Percentiles rank a stretch among this genome's conserved stretches.
These are phyloP conservation scores for Triplophysa rosa DNA, from an alignment of 2,113 vertebrate species.

Conservation along the genomic window DNA sequence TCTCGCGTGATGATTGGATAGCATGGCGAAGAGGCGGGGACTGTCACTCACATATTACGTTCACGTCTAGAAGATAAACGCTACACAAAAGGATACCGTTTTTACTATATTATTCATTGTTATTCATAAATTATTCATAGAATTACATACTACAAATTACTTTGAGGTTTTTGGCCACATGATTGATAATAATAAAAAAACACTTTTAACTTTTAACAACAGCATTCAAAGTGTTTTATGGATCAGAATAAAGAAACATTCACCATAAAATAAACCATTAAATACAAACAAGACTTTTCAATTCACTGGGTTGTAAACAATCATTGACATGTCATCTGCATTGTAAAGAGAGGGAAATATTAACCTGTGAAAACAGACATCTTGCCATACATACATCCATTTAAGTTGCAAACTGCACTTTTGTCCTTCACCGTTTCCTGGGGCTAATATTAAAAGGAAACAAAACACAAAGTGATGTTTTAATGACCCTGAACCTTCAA, in stretches of 20 bases:
- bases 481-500: constrained; percentile 28
- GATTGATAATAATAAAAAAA: too few species aligned
- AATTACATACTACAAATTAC: too few species aligned
- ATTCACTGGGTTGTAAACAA: neutral
- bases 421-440: neutral
- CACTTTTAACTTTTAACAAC: too few species aligned
- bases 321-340: neutral
- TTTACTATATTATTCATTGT: too few species aligned
- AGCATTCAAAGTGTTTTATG: too few species aligned
- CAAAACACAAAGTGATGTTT: constrained; percentile 17
- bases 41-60: neutral
- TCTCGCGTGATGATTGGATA: constrained; percentile 48
- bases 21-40: constrained; percentile 27
- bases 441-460: neutral
- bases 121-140: too few species aligned
- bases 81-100: neutral
- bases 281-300: neutral
- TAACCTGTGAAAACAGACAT: neutral
- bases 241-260: too few species aligned
- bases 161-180: too few species aligned
- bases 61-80: neutral
- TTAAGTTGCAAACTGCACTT: neutral
- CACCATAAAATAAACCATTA: too few species aligned
- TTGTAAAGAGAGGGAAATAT: neutral
- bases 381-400: neutral